Evolutionary conservation across 2,797 vertebrate genomes (phyloP), one percentile per base, ranked within the genome.

Genomic region (Trichosurus vulpecula): DNA sequence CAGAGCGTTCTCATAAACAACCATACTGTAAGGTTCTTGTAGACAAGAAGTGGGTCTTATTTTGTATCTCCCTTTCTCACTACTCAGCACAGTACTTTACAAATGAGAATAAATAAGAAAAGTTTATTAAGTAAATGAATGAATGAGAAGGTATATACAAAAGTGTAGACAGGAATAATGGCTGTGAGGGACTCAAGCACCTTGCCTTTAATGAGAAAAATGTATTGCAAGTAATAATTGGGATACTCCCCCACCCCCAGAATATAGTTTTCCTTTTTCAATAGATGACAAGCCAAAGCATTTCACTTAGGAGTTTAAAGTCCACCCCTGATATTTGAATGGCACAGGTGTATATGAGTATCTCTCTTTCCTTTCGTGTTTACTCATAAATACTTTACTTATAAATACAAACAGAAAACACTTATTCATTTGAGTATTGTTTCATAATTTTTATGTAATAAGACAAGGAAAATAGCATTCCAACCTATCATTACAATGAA

Each of bases 401-500:
- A 35, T 90, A 57, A 97, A 94, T 95, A 93, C n/a, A 95, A 96
- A 96, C 35, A 93, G 29, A 27, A 81, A 41, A 2, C 19, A n/a
- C 31, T 92, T 56, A 81, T 96, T 94, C 29, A 94, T 97, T 92
- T 93, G 41, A 96, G 9, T 94, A 4, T 96, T 93, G 57, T 22
- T 19, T 94, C 53, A 93, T 95, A 93, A 93, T 90, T 95, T 90
- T 96, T 96, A 90, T 92, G 92, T 90, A 91, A 31, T 87, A 54
- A 57, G 16, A 22, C 92, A 95, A 96, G 91, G 66, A 91, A 97
- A 95, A 81, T 30, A 91, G 35, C 51, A 92, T 93, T 95, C 54
- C 96, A 93, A 93, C 92, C 29, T 92, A 93, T 95, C 6, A 51
- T 94, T 93, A 94, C 53, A 27, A 94, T 94, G 90, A 97, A 95